Evolutionary conservation across 2,113 vertebrate species (phyloP).

Genomic region (Gallinago jamesoni): DNA sequence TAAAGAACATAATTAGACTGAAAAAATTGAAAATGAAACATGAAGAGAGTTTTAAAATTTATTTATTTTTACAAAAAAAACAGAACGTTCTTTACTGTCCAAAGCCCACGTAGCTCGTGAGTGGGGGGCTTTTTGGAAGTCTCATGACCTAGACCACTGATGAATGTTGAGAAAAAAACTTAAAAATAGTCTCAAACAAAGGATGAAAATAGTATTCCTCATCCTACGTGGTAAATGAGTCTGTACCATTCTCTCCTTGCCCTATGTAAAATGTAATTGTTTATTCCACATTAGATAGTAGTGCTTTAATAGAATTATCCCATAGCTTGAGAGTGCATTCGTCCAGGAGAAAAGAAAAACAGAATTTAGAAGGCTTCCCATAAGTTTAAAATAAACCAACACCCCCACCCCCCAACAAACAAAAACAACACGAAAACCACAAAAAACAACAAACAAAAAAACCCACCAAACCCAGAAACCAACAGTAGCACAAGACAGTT

Average conservation of each 20-base stretch:
- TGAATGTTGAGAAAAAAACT: not conserved
- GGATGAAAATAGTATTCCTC: not conserved
- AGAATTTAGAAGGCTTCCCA: not conserved
- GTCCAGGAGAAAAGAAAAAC: not conserved
- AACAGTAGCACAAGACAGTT: not conserved
- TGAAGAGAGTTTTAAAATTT: not conserved
- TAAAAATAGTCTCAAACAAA: not conserved
- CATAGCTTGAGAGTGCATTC: not conserved
- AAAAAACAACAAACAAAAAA: not conserved
- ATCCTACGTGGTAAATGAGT: not conserved
- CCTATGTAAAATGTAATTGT: not conserved
- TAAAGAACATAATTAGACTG: not conserved
- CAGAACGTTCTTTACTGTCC: not conserved
- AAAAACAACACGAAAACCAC: not conserved
- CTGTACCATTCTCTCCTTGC: not conserved
- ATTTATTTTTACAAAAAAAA: not conserved
- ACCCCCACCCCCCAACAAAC: not conserved
- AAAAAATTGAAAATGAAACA: not conserved
- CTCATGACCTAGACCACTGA: not conserved
- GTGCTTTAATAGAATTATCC: not conserved
- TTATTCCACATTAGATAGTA: not conserved
- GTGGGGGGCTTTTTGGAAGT: not conserved
- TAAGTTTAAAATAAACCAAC: not conserved
- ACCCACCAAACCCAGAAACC: too few relatives aligned
- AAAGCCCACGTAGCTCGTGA: not conserved